Evolutionary conservation across 2,888 invertebrate species (phyloP), one percentile per base, ranked within the genome.

Genomic region (Cheilosia scutellata): DNA sequence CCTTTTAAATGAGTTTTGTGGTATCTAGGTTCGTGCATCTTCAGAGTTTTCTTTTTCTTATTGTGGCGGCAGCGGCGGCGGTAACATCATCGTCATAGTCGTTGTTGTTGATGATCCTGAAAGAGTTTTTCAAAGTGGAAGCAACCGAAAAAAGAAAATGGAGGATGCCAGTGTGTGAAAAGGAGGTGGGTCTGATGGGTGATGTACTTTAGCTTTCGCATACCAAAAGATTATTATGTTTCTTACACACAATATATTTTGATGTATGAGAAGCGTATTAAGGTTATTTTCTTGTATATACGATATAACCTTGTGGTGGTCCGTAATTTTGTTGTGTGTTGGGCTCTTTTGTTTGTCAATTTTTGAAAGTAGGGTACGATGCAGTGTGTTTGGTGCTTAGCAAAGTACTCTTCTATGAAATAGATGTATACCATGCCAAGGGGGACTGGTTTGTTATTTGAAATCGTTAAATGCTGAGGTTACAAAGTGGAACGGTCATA

Each of bases 241-340:
- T 33, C 79, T 79, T 79, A 79, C 79, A 79, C 65, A 70, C 79
- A 79, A 79, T 79, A 51, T 79, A 79, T 65, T 79, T 65, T 79
- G 79, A 79, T 72, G 79, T 72, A 79, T 71, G 79, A 20, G 79
- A 40, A 72, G 51, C 71, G 49, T 63, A 72, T 79, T 79, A 72
- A 51, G 71, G 72, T 63, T 63, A 79, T 72, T 65, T 65, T 72
- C 58, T 53, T 68, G 55, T 65, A 4, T 65, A 4, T 9, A 47
- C 47, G 51, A 20, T 9, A 25, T 51, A 75, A 47, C 51, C 58
- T 37, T 63, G 55, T 63, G 16, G 51, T 20, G 71, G 42, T 55
- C 11, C 13, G n/a, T 49, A 33, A n/a, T 53, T 42, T n/a, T 42
- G 25, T 13, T 47, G 37, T 37, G 4, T 37, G 37, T 55, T 31